Conservation (phyloP, 2,113 vertebrate genomes). For the Danionella cerebrum region DNA sequence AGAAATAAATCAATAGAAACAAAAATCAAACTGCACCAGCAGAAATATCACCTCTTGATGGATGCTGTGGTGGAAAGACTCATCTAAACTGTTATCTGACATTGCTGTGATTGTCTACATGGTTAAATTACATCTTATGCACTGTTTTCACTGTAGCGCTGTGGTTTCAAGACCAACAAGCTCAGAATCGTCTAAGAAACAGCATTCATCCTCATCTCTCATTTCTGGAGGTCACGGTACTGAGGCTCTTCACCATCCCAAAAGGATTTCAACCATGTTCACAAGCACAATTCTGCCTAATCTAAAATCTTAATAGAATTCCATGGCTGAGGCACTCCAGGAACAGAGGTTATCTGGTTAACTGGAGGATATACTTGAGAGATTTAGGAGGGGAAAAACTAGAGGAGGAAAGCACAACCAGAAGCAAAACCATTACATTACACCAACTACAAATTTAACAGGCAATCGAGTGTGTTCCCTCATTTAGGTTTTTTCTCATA, state of each 20-base stretch:
- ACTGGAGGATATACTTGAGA: slow-evolving; percentile 47
- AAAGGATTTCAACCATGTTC: slow-evolving; percentile 21
- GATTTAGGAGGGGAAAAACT: slow-evolving; percentile 40
- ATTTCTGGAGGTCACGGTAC: slow-evolving; percentile 36
- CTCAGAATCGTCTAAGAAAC: not conserved
- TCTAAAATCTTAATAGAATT: slow-evolving; percentile 53
- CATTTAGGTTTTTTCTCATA: no score
- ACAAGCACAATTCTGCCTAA: slow-evolving; percentile 39
- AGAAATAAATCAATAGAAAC: no score
- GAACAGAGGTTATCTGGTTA: slow-evolving; percentile 46
- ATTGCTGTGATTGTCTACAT: slow-evolving; percentile 6
- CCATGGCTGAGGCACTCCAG: slow-evolving; percentile 41
- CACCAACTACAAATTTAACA: no score
- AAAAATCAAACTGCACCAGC: slow-evolving; percentile 17
- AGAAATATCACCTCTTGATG: no score
- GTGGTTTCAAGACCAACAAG: not conserved
- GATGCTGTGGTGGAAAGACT: slow-evolving; percentile 13
- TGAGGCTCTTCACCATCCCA: not conserved
- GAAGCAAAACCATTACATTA: slow-evolving; percentile 38
- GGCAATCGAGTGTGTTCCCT: no score
- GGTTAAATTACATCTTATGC: not conserved
- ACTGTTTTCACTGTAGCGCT: not conserved
- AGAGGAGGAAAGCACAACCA: not conserved
- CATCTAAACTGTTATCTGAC: slow-evolving; percentile 4
- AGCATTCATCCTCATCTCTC: slow-evolving; percentile 35